Evolutionary conservation across 2,888 invertebrate species (phyloP), one percentile per base, ranked within the genome.

Genomic region (Drosophila borborema): DNA sequence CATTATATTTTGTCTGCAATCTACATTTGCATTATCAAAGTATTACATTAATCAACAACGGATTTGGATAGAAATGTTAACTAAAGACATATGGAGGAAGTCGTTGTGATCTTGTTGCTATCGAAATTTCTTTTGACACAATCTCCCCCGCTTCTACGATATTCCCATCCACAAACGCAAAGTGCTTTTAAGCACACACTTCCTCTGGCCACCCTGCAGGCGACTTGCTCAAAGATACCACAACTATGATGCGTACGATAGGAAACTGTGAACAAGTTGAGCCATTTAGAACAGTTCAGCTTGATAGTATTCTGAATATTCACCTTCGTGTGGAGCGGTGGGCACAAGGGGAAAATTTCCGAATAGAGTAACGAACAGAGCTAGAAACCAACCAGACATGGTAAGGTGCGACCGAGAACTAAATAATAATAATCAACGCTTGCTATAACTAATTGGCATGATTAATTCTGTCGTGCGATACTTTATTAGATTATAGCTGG

Each of bases 201-300:
- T 9, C 1, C 18, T 1, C 3, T 9, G 9, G 0, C 3, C 41
- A 2, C 1, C 1, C 4, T 9, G 41, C 41, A 43, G 0, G 1
- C 1, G 41, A 43, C 9, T 18, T 9, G 0, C 41, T 43, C 18
- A 18, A 1, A 43, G n/a, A n/a, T n/a, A n/a, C 41, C 41, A n/a
- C 41, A 41, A 1, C 1, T 28, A 6, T 0, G 4, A 28, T 14
- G 4, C 12, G 5, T 14, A 12, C 3, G 38, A 38, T 38, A 3
- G 14, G 1, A 14, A 4, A 3, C 38, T 38, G 38, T 38, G 14
- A 38, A 14, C 38, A 14, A 38, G n/a, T 18, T 41, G 9, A n/a
- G 41, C 41, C n/a, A 41, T n/a, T 9, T 18, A 41, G 41, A 18
- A 4, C 3, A 4, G 9, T 18, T 18, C 9, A 41, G 2, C n/a